Conservation (phyloP, 64 coral and sea anemone genomes). For the Pocillopora verrucosa region DNA sequence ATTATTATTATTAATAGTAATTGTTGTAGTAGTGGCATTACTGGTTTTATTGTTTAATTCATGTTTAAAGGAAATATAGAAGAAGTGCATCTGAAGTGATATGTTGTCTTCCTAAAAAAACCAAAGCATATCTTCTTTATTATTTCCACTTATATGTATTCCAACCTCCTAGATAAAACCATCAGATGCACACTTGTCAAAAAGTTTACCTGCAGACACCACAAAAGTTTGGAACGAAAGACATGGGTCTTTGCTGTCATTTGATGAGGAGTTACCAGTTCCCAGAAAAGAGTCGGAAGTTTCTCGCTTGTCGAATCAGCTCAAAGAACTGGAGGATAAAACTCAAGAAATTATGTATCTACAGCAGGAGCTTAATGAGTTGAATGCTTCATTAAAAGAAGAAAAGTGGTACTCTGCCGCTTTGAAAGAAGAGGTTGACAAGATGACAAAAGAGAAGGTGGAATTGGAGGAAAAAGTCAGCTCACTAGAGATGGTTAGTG, state of each 20-base stretch:
- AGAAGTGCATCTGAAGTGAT: no score
- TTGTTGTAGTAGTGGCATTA: no score
- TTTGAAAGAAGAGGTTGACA: slow-evolving; percentile 98
- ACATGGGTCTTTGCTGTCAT: slow-evolving; percentile 81
- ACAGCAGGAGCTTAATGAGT: slow-evolving; percentile 95
- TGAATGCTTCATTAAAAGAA: slow-evolving; percentile 93
- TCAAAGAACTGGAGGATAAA: slow-evolving; percentile 97
- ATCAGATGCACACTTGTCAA: slow-evolving; percentile 11
- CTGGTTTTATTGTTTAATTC: no score
- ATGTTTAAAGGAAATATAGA: no score
- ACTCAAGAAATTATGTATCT: slow-evolving; percentile 84
- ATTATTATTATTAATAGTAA: no score
- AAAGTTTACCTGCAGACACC: slow-evolving; percentile 27
- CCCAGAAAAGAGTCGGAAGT: slow-evolving; percentile 73
- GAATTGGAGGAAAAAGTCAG: slow-evolving; percentile 54
- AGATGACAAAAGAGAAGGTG: slow-evolving; percentile 82
- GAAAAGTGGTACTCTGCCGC: slow-evolving; percentile 95
- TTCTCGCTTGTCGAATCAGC: slow-evolving; percentile 62
- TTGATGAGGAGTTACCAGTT: slow-evolving; percentile 70
- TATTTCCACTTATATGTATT: not conserved
- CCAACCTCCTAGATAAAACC: not conserved
- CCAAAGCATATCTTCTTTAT: no score
- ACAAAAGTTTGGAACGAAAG: slow-evolving; percentile 60
- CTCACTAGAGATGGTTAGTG: slow-evolving; percentile 72
- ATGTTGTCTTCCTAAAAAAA: no score